Base-by-base conservation (phyloP, 2,888 invertebrate genomes). In the Diarsia brunnea region DNA sequence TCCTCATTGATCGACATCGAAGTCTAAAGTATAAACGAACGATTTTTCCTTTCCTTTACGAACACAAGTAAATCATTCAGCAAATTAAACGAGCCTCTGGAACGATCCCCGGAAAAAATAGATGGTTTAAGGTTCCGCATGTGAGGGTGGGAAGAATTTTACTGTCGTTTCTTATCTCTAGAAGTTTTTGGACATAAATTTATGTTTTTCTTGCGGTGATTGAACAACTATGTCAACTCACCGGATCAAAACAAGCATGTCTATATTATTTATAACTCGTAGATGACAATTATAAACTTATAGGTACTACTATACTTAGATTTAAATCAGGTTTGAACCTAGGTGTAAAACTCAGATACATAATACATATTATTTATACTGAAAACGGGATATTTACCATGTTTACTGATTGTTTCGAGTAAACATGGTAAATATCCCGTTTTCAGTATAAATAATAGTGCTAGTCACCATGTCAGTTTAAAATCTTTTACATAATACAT, bases 11-110 rank as follows among this genome's bases (percentile, higher is more conserved):
- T 83, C 84, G 81, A 82, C 78, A 73, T 72, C 69, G 68, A 74
- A 79, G 75, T 88, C 67, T 66, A 65, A 78, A 79, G 82, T 88
- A 88, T 84, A 86, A 84, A 84, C 76, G 75, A 65, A 21, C 78
- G 81, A 84, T 88, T 87, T 86, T 80, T 85, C 87, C 79, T 85
- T 73, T 78, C 72, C 31, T 60, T 31, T 31, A 11, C 82, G 72
- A 84, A 78, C 78, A 82, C 82, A 82, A 88, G 89, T 89, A 88
- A 89, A 89, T 90, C 88, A 89, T 90, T 90, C 87, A 84, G 82
- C 80, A 90, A 90, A 90, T 90, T 90, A 90, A 90, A 89, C 86
- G 87, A 81, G 89, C 80, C 86, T 82, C 76, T 78, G 69, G 51
- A 83, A 89, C 82, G 88, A 83, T 82, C 76, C 82, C 75, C 70